Conservation (phyloP, 2,113 vertebrate genomes). For the Pongo pygmaeus region DNA sequence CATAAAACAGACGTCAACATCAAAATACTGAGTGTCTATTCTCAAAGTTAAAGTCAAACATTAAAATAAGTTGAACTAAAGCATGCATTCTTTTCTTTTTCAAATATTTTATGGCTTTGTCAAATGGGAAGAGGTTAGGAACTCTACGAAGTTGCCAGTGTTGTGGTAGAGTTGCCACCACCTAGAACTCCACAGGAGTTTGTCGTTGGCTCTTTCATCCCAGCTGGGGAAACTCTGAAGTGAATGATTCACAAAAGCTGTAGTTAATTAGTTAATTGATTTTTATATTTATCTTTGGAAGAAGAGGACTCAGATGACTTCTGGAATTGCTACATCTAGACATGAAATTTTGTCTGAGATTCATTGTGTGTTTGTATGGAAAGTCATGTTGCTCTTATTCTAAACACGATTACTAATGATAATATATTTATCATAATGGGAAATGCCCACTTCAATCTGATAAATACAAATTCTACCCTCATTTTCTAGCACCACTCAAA, state of each 20-base stretch:
- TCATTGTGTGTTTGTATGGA: not conserved
- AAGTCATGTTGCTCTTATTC: not conserved
- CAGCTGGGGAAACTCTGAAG: slow-evolving; percentile 65
- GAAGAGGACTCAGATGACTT: not conserved
- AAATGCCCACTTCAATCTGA: not conserved
- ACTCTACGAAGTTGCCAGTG: slow-evolving; percentile 74
- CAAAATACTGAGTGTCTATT: slow-evolving; percentile 79
- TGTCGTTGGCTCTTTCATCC: slow-evolving; percentile 61
- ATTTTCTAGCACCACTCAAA: not conserved
- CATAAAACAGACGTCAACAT: slow-evolving; percentile 84
- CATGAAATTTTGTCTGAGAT: not conserved
- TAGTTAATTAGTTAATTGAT: not conserved
- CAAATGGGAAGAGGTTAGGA: slow-evolving; percentile 70
- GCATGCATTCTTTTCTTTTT: slow-evolving; percentile 78
- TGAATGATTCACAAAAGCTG: not conserved
- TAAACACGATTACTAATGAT: not conserved
- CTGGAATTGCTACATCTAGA: not conserved
- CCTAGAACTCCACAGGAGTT: not conserved
- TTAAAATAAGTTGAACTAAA: slow-evolving; percentile 81
- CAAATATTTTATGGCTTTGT: slow-evolving; percentile 78
- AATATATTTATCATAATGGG: not conserved
- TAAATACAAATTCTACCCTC: not conserved
- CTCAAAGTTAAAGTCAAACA: slow-evolving; percentile 73
- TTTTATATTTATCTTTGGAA: not conserved
- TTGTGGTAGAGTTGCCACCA: slow-evolving; percentile 5